These are phyloP conservation scores for Xiphophorus couchianus DNA, from an alignment of 2,113 vertebrate genomes.

Conservation along the genomic window DNA sequence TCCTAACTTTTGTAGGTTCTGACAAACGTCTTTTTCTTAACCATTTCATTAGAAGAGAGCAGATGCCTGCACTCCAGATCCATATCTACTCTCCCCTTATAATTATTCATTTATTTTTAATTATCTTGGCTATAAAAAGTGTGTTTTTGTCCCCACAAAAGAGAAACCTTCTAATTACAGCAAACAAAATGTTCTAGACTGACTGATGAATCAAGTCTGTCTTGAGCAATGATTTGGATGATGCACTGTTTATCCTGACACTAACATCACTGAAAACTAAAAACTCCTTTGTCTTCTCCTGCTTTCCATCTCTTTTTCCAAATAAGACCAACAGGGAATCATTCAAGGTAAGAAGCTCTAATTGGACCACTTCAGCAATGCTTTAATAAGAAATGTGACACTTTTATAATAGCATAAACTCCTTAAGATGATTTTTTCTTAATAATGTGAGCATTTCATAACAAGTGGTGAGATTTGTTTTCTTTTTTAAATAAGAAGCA, in stretches of 20 bases:
- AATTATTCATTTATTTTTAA: conserved; percentile 13
- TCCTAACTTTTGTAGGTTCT: no score
- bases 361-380: conserved; percentile 37
- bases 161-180: conserved; percentile 11
- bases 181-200: conserved; percentile 43
- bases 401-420: conserved; percentile 50
- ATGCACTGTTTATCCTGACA: conserved; percentile 28
- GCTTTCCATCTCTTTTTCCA: neutral
- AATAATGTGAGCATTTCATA: conserved; percentile 28
- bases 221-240: conserved; percentile 34
- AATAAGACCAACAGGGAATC: conserved; percentile 73
- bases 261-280: conserved; percentile 44
- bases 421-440: conserved; percentile 23
- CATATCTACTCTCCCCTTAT: neutral
- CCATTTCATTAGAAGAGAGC: neutral
- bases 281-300: conserved; percentile 55
- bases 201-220: conserved; percentile 50
- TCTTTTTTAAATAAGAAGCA: conserved; percentile 31
- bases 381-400: conserved; percentile 26
- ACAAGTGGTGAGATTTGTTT: conserved; percentile 36
- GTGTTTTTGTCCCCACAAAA: conserved; percentile 1
- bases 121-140: neutral
- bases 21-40: neutral
- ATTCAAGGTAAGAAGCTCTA: conserved; percentile 72
- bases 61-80: neutral